These are phyloP conservation scores for Triplophysa dalaica DNA, from an alignment of 2,113 vertebrate genomes.

Conservation along the genomic window DNA sequence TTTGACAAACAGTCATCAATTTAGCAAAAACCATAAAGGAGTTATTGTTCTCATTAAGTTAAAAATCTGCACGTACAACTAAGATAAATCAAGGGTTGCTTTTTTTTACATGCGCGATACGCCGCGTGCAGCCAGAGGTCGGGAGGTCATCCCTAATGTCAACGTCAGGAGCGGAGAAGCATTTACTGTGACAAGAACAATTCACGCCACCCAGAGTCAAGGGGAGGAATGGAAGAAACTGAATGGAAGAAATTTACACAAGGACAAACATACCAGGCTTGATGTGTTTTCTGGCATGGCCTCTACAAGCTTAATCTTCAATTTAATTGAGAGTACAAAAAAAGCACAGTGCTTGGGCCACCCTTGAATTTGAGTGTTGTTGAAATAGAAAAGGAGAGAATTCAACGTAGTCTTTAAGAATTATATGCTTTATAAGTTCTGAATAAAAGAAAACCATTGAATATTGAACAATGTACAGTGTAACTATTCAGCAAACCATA, in stretches of 20 bases:
- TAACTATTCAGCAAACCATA: too few species aligned
- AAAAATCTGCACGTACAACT: slow-evolving; percentile 32
- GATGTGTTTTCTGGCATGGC: slow-evolving; percentile 48
- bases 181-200: background rate
- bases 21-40: slow-evolving; percentile 28
- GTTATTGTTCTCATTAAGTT: slow-evolving; percentile 49
- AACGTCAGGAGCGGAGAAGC: slow-evolving; percentile 26
- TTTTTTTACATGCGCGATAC: slow-evolving; percentile 20
- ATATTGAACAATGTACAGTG: too few species aligned
- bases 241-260: slow-evolving; percentile 32
- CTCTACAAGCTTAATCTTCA: slow-evolving; percentile 30
- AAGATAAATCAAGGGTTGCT: slow-evolving; percentile 49
- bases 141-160: background rate
- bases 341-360: slow-evolving; percentile 16
- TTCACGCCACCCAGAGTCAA: slow-evolving; percentile 24
- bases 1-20: slow-evolving; percentile 18
- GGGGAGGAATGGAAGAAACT: slow-evolving; percentile 2
- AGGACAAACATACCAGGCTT: slow-evolving; percentile 41
- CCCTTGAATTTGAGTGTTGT: slow-evolving; percentile 17
- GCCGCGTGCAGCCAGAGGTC: slow-evolving; percentile 30
- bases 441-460: background rate
- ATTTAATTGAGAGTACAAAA: slow-evolving; percentile 15
- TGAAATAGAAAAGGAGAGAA: slow-evolving; percentile 20
- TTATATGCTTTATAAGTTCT: too few species aligned
- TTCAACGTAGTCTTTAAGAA: background rate